These are phyloP conservation scores for Plotosus lineatus DNA, from an alignment of 2,113 vertebrate genomes.

Conservation along the genomic window DNA sequence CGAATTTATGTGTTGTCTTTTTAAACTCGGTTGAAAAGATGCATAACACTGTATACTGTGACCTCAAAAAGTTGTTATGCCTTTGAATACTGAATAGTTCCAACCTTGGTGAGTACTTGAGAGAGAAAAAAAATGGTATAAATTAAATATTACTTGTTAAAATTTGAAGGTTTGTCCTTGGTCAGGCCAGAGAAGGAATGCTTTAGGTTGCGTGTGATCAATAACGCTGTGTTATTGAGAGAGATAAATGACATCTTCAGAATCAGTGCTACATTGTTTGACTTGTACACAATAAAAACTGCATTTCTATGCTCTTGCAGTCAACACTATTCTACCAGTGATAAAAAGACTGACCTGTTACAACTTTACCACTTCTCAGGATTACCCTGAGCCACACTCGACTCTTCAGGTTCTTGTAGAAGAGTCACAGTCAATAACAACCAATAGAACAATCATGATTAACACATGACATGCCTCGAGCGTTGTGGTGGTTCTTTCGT, in stretches of 20 bases:
- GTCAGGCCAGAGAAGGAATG: slow-evolving; percentile 56
- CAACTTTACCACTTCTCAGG: background rate
- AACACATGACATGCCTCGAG: background rate
- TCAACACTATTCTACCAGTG: background rate
- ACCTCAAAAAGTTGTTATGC: background rate
- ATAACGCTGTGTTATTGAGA: slow-evolving; percentile 58
- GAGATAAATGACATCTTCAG: slow-evolving; percentile 54
- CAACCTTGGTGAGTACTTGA: slow-evolving; percentile 11
- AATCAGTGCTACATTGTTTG: slow-evolving; percentile 60
- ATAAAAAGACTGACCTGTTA: background rate
- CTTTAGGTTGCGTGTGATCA: slow-evolving; percentile 62
- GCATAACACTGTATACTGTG: background rate
- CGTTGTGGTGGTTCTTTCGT: background rate
- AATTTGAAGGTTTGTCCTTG: slow-evolving; percentile 63
- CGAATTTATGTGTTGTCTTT: background rate
- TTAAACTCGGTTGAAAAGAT: background rate
- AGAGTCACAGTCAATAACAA: background rate
- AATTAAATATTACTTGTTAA: slow-evolving; percentile 57
- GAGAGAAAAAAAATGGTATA: slow-evolving; percentile 40
- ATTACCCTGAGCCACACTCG: background rate
- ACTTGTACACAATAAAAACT: slow-evolving; percentile 42
- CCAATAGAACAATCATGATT: background rate
- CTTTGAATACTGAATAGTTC: background rate
- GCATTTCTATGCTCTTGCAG: background rate
- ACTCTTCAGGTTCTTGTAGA: background rate